Conservation (phyloP, 2,797 vertebrate genomes). For the Brachymystax lenok region DNA sequence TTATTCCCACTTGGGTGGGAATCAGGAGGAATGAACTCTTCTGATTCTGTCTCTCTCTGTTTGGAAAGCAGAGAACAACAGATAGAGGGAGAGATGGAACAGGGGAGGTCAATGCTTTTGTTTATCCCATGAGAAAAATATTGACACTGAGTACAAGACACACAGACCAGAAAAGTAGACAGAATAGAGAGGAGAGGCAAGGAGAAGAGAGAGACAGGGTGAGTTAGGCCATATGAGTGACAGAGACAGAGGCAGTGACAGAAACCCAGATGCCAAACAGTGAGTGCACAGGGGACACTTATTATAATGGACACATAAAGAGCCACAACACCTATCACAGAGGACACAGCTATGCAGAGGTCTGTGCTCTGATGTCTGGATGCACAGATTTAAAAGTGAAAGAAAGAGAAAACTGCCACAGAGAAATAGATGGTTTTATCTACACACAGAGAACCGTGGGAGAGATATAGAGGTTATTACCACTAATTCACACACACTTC, state of each 20-base stretch:
- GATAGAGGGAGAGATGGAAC: conserved; percentile 24
- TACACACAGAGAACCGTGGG: conserved; percentile 18
- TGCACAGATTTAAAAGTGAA: background rate
- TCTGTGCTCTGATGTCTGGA: conserved; percentile 14
- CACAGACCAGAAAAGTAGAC: background rate
- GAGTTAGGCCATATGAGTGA: conserved; percentile 41
- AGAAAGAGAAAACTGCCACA: background rate
- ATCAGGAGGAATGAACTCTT: conserved; percentile 62
- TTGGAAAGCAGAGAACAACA: conserved; percentile 1
- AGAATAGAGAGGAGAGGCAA: background rate
- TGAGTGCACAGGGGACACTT: conserved; percentile 24
- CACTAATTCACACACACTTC: conserved; percentile 15
- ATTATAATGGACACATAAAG: conserved; percentile 44
- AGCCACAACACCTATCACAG: conserved; percentile 37
- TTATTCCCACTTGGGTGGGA: conserved; percentile 45
- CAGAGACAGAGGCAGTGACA: conserved; percentile 44
- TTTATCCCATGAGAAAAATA: conserved; percentile 1
- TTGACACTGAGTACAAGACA: background rate
- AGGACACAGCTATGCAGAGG: conserved; percentile 4
- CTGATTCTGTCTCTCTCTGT: conserved; percentile 55
- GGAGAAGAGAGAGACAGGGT: background rate
- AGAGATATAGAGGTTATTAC: conserved; percentile 25
- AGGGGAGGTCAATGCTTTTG: conserved; percentile 5
- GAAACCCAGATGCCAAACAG: conserved; percentile 12
- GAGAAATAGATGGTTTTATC: conserved; percentile 24